These are phyloP conservation scores for Fundulus diaphanus DNA, from an alignment of 2,797 vertebrate genomes.

Conservation along the genomic window DNA sequence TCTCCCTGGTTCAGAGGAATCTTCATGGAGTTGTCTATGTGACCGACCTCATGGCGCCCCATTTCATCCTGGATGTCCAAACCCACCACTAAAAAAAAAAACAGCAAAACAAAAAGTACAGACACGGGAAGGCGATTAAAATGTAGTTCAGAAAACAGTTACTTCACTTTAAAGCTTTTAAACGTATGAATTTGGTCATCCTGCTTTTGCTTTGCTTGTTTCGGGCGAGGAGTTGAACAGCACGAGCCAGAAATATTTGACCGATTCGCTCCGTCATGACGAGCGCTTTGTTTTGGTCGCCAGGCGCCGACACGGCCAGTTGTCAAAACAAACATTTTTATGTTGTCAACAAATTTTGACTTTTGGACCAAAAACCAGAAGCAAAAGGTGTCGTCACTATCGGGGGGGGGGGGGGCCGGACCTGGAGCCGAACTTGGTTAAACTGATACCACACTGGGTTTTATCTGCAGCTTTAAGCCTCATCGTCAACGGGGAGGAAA, in stretches of 20 bases:
- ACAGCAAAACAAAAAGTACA: background rate
- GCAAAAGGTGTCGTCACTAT: background rate
- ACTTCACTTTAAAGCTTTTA: background rate
- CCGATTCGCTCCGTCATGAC: background rate
- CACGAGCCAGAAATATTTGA: background rate
- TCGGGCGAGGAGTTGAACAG: background rate
- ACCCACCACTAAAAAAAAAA: conserved; percentile 88
- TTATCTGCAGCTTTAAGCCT: background rate
- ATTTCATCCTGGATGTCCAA: conserved; percentile 99
- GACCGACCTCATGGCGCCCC: conserved; percentile 98
- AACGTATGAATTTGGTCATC: background rate
- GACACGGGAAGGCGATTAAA: background rate
- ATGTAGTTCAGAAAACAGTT: background rate
- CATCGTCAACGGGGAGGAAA: background rate
- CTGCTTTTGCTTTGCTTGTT: background rate
- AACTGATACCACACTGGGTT: background rate
- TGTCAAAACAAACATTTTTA: conserved; percentile 1
- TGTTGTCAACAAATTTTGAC: background rate
- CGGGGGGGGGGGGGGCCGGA: background rate
- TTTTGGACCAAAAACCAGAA: background rate
- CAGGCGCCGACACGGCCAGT: background rate
- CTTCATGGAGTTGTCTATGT: conserved; percentile 99
- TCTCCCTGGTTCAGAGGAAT: conserved; percentile 88
- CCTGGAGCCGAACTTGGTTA: background rate
- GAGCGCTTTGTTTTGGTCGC: background rate